Base-by-base conservation (phyloP, 2,113 vertebrate species). In the Tauraco erythrolophus region DNA sequence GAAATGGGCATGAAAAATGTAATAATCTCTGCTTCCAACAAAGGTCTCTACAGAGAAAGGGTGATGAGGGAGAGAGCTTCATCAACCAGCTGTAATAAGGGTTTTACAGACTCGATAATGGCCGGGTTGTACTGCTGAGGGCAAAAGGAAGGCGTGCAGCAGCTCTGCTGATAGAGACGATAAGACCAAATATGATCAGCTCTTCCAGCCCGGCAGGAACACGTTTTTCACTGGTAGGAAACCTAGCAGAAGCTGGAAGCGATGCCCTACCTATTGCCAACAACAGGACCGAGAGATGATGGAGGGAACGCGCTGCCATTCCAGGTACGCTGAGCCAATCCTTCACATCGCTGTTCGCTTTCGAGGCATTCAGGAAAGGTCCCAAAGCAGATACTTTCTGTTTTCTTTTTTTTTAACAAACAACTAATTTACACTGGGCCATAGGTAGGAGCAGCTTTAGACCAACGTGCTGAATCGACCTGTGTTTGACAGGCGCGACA, bases 1-100 rank as follows among this genome's bases (percentile, higher is more conserved):
- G 80, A 95, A 95, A 91, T 80, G 76, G 95, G 61, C 75, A 74
- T 83, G 71, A 90, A 92, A 91, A 92, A 94, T 77, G 74, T 87
- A 91, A 87, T 82, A 82, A 92, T 56, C 30, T 45, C 30, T 50
- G 89, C 72, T 92, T 89, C 86, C 81, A 76, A 13, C 62, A 71
- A 70, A 65, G 69, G 74, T 69, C 87, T 93, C 81, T 1, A 14
- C 64, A 64, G 90, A 70, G 78, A 35, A 54, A 4, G 82, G 77
- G 60, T 1, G 28, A 37, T 17, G 70, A 58, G 53, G 70, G 82
- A 48, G 64, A 7, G 70, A 50, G 43, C 50, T 54, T 45, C 74
- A 61, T 66, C 84, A 85, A 1, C 17, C 57, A 54, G 69, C 77
- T 54, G 41, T 54, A 61, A 43, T 5, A 28, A 61, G 87, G 54